Conservation (phyloP, 2,888 invertebrate species). For the Drosophila paracracens region DNA sequence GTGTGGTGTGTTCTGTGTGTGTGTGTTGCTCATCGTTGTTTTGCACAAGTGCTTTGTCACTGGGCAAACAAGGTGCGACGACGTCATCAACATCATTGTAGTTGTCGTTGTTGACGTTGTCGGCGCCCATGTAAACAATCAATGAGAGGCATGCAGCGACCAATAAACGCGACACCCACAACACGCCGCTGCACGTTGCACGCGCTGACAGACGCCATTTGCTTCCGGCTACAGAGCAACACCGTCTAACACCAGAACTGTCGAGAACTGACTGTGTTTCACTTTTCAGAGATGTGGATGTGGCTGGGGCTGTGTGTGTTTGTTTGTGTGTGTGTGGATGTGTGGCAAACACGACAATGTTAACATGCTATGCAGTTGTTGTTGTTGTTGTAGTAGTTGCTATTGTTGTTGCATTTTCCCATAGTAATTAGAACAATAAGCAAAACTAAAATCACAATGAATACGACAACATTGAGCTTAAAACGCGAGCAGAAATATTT, state of each 20-base stretch:
- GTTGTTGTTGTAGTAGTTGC: constrained; percentile 17
- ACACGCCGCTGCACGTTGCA: neutral
- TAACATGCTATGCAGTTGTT: constrained; percentile 36
- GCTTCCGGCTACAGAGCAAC: constrained; percentile 47
- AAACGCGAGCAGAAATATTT: constrained; percentile 44
- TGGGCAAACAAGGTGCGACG: constrained; percentile 20
- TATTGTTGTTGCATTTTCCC: constrained; percentile 48
- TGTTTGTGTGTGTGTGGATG: no score
- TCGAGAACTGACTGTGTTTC: constrained; percentile 16
- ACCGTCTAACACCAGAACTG: constrained; percentile 20
- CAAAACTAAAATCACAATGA: constrained; percentile 18
- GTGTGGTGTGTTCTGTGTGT: neutral
- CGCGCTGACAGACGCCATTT: constrained; percentile 46
- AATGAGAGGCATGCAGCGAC: constrained; percentile 60
- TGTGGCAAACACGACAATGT: constrained; percentile 52
- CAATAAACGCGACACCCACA: neutral
- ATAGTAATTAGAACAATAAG: constrained; percentile 69
- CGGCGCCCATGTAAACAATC: constrained; percentile 64
- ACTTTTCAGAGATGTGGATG: neutral
- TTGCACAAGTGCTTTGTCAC: constrained; percentile 54
- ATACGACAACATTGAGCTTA: constrained; percentile 32
- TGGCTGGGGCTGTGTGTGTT: neutral
- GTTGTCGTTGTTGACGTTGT: constrained; percentile 12
- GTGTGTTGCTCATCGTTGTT: constrained; percentile 9
- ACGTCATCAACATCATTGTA: constrained; percentile 35